Evolutionary conservation across 2,797 vertebrate genomes (phyloP).

Genomic region (Neopelma chrysocephalum): DNA sequence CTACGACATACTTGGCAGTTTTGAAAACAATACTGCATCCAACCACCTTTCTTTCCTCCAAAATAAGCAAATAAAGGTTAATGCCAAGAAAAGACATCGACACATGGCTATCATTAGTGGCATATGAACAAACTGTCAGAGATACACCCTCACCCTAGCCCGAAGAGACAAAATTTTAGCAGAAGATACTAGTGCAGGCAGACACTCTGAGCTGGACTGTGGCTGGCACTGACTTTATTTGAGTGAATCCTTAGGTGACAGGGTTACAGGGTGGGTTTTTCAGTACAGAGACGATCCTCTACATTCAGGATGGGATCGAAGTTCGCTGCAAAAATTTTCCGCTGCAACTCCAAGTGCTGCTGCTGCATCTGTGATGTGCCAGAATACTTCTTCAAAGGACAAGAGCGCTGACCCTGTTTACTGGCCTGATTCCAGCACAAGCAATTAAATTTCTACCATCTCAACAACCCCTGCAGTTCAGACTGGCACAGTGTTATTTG

Average conservation of each 20-base stretch:
- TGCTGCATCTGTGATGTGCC: background rate
- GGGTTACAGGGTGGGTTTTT: background rate
- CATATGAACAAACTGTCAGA: background rate
- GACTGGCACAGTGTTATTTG: background rate
- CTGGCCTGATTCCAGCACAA: slow-evolving; percentile 53
- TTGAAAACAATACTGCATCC: background rate
- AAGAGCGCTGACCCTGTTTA: slow-evolving; percentile 28
- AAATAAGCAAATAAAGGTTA: background rate
- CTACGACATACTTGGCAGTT: background rate
- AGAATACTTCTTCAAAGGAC: slow-evolving; percentile 9
- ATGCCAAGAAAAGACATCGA: background rate
- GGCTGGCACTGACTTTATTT: background rate
- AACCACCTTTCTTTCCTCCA: background rate
- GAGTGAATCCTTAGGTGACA: background rate
- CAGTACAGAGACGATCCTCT: background rate
- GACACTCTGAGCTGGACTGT: background rate
- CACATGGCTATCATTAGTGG: background rate
- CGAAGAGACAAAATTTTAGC: background rate
- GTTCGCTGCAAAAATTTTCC: background rate
- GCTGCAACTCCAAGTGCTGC: background rate
- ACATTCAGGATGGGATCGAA: rapidly evolving
- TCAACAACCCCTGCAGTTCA: slow-evolving; percentile 8
- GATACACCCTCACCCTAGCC: background rate
- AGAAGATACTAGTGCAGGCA: background rate
- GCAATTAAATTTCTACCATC: slow-evolving; percentile 35